Evolutionary conservation across 2,797 vertebrate genomes (phyloP).

Genomic region (Rhodeus uyekii): DNA sequence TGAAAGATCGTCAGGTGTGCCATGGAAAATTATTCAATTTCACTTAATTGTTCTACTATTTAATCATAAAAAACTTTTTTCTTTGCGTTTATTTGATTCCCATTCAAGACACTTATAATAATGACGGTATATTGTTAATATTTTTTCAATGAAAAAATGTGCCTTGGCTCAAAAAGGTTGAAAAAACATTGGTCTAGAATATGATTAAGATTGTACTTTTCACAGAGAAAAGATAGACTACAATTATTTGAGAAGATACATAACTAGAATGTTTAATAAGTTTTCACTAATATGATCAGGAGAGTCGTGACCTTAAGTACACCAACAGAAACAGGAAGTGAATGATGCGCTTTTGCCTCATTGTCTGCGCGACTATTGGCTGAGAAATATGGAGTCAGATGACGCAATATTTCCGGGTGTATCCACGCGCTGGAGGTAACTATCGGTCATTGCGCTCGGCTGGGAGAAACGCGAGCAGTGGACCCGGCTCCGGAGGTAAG

Average conservation of each 20-base stretch:
- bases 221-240: background rate
- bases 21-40: no score
- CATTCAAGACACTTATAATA: no score
- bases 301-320: background rate
- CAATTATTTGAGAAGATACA: background rate
- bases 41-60: no score
- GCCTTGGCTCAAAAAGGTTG: no score
- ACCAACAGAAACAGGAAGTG: background rate
- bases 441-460: constrained; percentile 72
- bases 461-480: background rate
- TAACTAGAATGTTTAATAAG: background rate
- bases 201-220: background rate
- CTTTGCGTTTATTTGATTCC: no score
- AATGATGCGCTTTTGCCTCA: background rate
- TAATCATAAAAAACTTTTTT: no score
- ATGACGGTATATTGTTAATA: no score
- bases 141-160: no score
- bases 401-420: constrained; percentile 77
- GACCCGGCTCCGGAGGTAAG: constrained; percentile 64
- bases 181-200: no score
- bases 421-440: constrained; percentile 72
- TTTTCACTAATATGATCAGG: background rate
- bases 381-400: constrained; percentile 81
- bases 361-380: constrained; percentile 68
- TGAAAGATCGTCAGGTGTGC: no score